A percentile compares a stretch with the other conserved stretches of the same genome.
These are phyloP conservation scores for Poecilia picta DNA, from an alignment of 2,797 vertebrate genomes.

Conservation along the genomic window DNA sequence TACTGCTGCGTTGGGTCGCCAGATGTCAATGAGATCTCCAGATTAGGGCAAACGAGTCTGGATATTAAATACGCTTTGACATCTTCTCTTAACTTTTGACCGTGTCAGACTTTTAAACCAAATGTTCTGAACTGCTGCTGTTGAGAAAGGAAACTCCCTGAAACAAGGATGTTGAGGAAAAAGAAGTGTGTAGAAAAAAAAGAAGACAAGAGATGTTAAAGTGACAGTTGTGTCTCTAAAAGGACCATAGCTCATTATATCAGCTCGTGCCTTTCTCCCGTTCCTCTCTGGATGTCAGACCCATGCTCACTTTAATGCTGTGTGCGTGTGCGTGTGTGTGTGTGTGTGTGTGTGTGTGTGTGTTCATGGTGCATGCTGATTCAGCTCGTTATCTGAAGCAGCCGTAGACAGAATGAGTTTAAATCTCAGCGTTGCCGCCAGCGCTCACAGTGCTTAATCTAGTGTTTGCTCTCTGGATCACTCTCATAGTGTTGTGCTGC, in stretches of 20 bases:
- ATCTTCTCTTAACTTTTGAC: not conserved
- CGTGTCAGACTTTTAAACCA: not conserved
- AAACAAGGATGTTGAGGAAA: slow-evolving; percentile 8
- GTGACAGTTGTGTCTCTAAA: slow-evolving; percentile 34
- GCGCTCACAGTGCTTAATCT: slow-evolving; percentile 54
- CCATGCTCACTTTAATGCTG: slow-evolving; percentile 35
- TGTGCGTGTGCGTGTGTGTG: not conserved
- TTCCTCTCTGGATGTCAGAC: slow-evolving; percentile 37
- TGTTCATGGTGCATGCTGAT: slow-evolving; percentile 63
- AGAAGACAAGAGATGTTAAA: slow-evolving; percentile 21
- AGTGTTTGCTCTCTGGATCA: slow-evolving; percentile 43
- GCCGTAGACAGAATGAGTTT: slow-evolving; percentile 82
- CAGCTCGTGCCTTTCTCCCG: slow-evolving; percentile 38
- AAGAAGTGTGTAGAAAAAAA: slow-evolving; percentile 2
- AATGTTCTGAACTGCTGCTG: not conserved
- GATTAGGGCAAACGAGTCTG: not conserved
- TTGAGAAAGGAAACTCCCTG: not conserved
- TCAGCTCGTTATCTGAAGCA: slow-evolving; percentile 82
- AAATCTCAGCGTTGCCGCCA: slow-evolving; percentile 77
- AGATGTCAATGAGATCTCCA: not conserved
- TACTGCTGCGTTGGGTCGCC: not conserved
- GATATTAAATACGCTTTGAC: not conserved
- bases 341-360: slow-evolving; percentile 16
- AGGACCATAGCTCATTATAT: slow-evolving; percentile 58
- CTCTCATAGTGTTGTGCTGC: slow-evolving; percentile 12